Evolutionary conservation across 2,888 invertebrate genomes (phyloP).

Genomic region (Apoderus coryli): DNA sequence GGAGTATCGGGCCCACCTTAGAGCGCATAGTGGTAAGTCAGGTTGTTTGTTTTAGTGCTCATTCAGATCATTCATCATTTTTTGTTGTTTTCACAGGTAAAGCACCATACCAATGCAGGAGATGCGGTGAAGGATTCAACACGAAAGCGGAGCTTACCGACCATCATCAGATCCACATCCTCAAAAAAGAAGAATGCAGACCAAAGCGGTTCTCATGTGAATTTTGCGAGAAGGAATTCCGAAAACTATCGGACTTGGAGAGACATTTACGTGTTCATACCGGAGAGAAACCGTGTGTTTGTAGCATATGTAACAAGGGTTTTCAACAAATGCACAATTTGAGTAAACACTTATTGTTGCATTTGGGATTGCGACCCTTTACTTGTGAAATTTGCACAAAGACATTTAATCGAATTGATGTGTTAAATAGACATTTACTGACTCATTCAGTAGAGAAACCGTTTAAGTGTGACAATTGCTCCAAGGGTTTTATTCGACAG

Average conservation of each 20-base stretch:
- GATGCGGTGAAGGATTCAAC: constrained; percentile 26
- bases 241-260: constrained; percentile 29
- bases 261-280: constrained; percentile 30
- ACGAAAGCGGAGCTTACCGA: constrained; percentile 22
- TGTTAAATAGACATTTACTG: constrained; percentile 28
- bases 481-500: constrained; percentile 26
- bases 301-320: constrained; percentile 26
- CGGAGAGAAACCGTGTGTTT: constrained; percentile 30
- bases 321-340: constrained; percentile 30
- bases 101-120: constrained; percentile 27
- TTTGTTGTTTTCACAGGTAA: too few species aligned
- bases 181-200: constrained; percentile 21
- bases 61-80: too few species aligned
- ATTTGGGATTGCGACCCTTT: constrained; percentile 28
- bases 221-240: constrained; percentile 26
- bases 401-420: constrained; percentile 29
- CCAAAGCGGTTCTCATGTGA: constrained; percentile 26
- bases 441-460: constrained; percentile 31
- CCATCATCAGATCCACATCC: constrained; percentile 25
- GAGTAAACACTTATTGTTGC: constrained; percentile 30
- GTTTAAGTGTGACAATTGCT: constrained; percentile 25
- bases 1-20: constrained; percentile 26
- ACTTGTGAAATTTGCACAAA: constrained; percentile 30
- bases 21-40: constrained; percentile 26
- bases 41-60: too few species aligned